Evolutionary conservation across 2,888 invertebrate genomes (phyloP).

Genomic region (Andrena bicolor): DNA sequence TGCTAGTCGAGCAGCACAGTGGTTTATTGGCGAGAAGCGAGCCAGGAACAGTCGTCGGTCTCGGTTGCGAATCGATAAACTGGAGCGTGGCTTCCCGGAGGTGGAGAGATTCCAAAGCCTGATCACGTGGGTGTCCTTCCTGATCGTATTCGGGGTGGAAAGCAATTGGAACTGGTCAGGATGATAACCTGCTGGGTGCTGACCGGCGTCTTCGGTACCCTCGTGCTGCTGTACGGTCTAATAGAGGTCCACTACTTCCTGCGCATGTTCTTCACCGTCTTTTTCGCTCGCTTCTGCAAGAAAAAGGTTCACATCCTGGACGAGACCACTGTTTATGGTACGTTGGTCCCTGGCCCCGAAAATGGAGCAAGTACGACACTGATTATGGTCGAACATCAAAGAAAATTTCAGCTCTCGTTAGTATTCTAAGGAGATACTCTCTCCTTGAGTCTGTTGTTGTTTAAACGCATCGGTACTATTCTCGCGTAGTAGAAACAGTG

Average conservation of each 20-base stretch:
- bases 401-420: too few relatives aligned
- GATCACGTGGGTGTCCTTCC: conserved; percentile 25
- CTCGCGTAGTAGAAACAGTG: background rate
- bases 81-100: conserved; percentile 57
- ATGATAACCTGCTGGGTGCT: conserved; percentile 82
- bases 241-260: conserved; percentile 92
- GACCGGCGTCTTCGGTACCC: conserved; percentile 81
- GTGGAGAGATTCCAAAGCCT: conserved; percentile 66
- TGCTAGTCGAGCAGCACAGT: conserved; percentile 43
- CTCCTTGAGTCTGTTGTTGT: background rate
- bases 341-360: conserved; percentile 76
- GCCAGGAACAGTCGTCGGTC: conserved; percentile 67
- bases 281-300: conserved; percentile 89
- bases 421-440: too few relatives aligned
- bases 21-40: conserved; percentile 70
- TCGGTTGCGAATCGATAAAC: conserved; percentile 75
- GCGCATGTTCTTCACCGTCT: conserved; percentile 89
- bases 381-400: too few relatives aligned
- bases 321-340: conserved; percentile 89
- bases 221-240: conserved; percentile 87
- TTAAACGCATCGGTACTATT: background rate
- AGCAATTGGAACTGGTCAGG: conserved; percentile 6
- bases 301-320: conserved; percentile 89
- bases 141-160: conserved; percentile 3
- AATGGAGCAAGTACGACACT: background rate